These are phyloP conservation scores for Micrastur ruficollis DNA, from an alignment of 2,797 vertebrate genomes.

Conservation along the genomic window DNA sequence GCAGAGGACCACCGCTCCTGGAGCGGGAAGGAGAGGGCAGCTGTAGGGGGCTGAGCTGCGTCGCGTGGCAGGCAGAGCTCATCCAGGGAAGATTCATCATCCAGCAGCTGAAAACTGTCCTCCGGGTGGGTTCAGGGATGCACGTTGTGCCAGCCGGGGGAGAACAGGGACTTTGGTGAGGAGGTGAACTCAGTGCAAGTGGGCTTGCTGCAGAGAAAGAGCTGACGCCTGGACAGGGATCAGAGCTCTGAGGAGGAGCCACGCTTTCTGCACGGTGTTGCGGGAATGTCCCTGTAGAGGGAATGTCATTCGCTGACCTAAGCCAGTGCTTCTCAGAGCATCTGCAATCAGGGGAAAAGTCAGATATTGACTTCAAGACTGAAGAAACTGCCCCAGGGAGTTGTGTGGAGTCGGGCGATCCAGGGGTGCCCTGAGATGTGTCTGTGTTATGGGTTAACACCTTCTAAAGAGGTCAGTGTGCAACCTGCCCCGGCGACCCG, in stretches of 20 bases:
- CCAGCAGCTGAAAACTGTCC: background rate
- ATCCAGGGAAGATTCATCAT: background rate
- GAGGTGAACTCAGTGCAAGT: background rate
- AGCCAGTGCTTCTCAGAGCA: background rate
- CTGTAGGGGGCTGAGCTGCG: background rate
- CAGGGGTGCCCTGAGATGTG: background rate
- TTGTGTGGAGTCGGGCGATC: background rate
- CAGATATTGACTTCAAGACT: background rate
- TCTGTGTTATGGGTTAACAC: background rate
- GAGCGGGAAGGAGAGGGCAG: background rate
- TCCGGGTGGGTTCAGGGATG: background rate
- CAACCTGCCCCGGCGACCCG: fast-evolving
- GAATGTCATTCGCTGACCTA: background rate
- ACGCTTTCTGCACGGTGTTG: background rate
- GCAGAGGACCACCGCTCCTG: background rate
- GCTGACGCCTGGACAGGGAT: background rate
- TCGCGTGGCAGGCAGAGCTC: background rate
- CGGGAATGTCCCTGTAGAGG: background rate
- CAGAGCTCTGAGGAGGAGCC: background rate
- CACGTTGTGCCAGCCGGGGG: background rate
- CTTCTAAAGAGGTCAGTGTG: background rate
- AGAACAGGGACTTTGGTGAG: background rate
- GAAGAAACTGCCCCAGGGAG: background rate
- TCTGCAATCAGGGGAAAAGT: fast-evolving
- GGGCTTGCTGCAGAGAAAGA: background rate